Percentiles rank a stretch among this genome's conserved stretches.
phyloP scores from a whole-genome alignment of 37 sponge, comb jelly and placozoan genomes.

The Halichondria panicea region DNA sequence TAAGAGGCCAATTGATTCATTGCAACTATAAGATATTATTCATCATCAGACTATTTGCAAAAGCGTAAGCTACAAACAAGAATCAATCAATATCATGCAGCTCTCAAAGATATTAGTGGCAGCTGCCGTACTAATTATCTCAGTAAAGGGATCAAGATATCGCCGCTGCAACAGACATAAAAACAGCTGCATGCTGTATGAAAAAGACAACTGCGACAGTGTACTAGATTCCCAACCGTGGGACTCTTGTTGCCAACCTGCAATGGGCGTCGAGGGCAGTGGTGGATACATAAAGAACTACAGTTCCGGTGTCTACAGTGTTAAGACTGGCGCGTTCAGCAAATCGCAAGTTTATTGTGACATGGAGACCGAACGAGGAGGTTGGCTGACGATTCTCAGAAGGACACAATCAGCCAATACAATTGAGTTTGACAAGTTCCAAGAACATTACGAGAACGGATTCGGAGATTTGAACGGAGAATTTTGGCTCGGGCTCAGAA shows the following conservation, averaged over 20 bases:
- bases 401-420: not conserved
- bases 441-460: slow-evolving; percentile 53
- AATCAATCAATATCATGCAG: too few relatives aligned
- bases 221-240: not conserved
- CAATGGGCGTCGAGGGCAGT: not conserved
- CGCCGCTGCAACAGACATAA: too few relatives aligned
- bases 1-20: too few relatives aligned
- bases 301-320: not conserved
- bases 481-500: slow-evolving; percentile 58
- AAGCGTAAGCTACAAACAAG: too few relatives aligned
- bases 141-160: too few relatives aligned
- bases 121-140: too few relatives aligned
- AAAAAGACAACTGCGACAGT: not conserved
- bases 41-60: too few relatives aligned
- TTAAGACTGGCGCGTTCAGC: slow-evolving; percentile 4
- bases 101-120: too few relatives aligned
- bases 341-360: slow-evolving; percentile 23
- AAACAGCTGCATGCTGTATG: too few relatives aligned
- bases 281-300: not conserved
- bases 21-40: too few relatives aligned
- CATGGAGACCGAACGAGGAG: slow-evolving; percentile 12
- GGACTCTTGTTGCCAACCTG: not conserved
- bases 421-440: slow-evolving; percentile 14
- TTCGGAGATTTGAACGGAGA: slow-evolving; percentile 43
- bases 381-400: slow-evolving; percentile 47